These are phyloP conservation scores for Chymomyza procnemis DNA, from an alignment of 2,888 invertebrate genomes.

Conservation along the genomic window DNA sequence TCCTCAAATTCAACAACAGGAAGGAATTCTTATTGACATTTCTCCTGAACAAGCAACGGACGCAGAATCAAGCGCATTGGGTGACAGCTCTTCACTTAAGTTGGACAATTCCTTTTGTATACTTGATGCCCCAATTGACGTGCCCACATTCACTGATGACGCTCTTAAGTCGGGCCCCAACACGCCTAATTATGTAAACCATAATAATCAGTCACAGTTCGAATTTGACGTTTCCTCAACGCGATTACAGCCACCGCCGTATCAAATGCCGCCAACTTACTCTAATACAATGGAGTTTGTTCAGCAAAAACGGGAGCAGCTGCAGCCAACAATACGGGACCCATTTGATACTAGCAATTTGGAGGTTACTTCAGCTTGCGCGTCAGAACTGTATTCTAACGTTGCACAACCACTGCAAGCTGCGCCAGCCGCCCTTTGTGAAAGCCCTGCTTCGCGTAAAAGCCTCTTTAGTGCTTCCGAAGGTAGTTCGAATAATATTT, in stretches of 20 bases:
- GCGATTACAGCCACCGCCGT: slow-evolving; percentile 79
- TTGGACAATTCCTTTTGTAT: slow-evolving; percentile 80
- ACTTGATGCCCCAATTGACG: slow-evolving; percentile 87
- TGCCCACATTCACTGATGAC: slow-evolving; percentile 79
- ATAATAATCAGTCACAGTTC: slow-evolving; percentile 60
- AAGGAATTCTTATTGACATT: slow-evolving; percentile 88
- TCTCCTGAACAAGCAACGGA: slow-evolving; percentile 79
- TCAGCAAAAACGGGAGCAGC: slow-evolving; percentile 45
- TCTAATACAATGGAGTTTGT: slow-evolving; percentile 79
- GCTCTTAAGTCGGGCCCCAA: slow-evolving; percentile 33
- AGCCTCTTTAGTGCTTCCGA: slow-evolving; percentile 56
- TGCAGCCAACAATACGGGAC: slow-evolving; percentile 76
- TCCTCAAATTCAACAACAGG: slow-evolving; percentile 75
- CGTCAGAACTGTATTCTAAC: slow-evolving; percentile 66
- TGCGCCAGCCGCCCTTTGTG: slow-evolving; percentile 27
- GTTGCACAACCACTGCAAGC: slow-evolving; percentile 39
- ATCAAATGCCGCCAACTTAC: slow-evolving; percentile 81
- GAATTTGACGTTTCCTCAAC: slow-evolving; percentile 47
- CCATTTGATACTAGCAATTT: slow-evolving; percentile 83
- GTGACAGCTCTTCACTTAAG: slow-evolving; percentile 68
- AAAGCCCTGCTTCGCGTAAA: slow-evolving; percentile 66
- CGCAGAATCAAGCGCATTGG: slow-evolving; percentile 29
- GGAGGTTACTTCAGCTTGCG: slow-evolving; percentile 27
- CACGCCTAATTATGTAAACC: slow-evolving; percentile 56
- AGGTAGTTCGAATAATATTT: slow-evolving; percentile 12